Evolutionary conservation across 2,113 vertebrate genomes (phyloP), one percentile per base, ranked within the genome.

Genomic region (Pongo pygmaeus): DNA sequence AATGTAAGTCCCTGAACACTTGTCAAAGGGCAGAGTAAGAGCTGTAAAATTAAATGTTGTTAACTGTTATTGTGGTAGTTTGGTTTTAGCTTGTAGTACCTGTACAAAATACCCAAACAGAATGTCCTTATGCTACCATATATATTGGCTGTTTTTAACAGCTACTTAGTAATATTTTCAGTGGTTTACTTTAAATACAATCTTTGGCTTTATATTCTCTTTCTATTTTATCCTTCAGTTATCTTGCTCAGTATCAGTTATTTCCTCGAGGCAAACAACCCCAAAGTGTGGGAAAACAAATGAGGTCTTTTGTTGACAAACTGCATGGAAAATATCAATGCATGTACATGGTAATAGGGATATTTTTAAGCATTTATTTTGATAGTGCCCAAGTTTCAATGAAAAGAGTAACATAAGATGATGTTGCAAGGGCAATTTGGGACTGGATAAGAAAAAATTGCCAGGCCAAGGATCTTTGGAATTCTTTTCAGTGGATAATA

Each of bases 311-410:
- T 55, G 22, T 69, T 86, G 30, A 87, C 8, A 86, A 86, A 55
- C 16, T 52, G 7, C 52, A 5, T 35, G 38, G 57, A 48, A 77
- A 57, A 48, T 43, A 57, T 64, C 40, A 70, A 18, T 57, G 23
- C 52, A 48, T 13, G 40, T 13, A 20, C 10, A 46, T 46, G 18
- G 0, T 38, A 72, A 27, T 57, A 12, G 23, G 43, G 32, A n/a
- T 69, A 25, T 81, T 75, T 75, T 90, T 64, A 98, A 96, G 84
- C 52, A 97, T 87, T 69, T 92, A 18, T 88, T 8, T 17, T 12
- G 22, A 9, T 70, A 14, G 20, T 78, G 9, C 20, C 12, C 59
- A 22, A 59, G 43, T 35, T 69, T 61, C 38, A 92, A 18, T 10
- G 35, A 59, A 40, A 52, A n/a, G 48, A 46, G 8, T 38, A 9